Base-by-base conservation (phyloP, 2,797 vertebrate species). In the Zalophus californianus region DNA sequence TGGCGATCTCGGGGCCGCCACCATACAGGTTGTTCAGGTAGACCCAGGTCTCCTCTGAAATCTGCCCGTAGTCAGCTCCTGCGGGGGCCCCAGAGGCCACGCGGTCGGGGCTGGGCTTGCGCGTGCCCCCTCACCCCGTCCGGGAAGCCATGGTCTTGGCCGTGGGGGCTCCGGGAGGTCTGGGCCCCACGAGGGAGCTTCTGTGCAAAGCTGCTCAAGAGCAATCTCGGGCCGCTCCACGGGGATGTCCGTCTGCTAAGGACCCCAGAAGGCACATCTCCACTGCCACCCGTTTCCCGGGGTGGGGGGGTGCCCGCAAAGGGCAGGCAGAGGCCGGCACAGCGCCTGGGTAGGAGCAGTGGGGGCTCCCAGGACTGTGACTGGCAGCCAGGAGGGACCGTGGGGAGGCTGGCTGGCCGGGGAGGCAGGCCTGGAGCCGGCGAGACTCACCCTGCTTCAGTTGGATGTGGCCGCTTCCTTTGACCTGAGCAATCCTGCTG, bases 1-100 rank as follows among this genome's bases (percentile, higher is more conserved):
- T 99, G 5, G 99, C 99, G 0, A 99, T 99, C 98, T 99, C 99
- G 0, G 99, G 99, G 1, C 99, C 99, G 0, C 99, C 99, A 0
- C 99, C 98, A 0, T 99, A 99, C 89, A 99, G 99, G 1, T 98
- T 99, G 98, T 99, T 98, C 94, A 99, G 98, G 97, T 99, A 99
- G 95, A 98, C 98, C 99, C 99, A 99, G 0, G 99, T 99, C 98
- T 99, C 99, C 98, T 99, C 99, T 0, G 99, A 99, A 94, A 99
- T 99, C 99, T 99, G 99, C 83, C 99, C 99, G 0, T 99, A 99
- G 98, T 99, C 99, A 0, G 99, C 99, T 48, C 99, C 99, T 99
- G 98, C 0, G 38, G 75, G 75, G 50, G 70, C 15, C 70, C 27
- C 3, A 0, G 18, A 64, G 20, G 52, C 29, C 14, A 3, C 41